Evolutionary conservation across 2,888 invertebrate species (phyloP).

Genomic region (Nineta flava): DNA sequence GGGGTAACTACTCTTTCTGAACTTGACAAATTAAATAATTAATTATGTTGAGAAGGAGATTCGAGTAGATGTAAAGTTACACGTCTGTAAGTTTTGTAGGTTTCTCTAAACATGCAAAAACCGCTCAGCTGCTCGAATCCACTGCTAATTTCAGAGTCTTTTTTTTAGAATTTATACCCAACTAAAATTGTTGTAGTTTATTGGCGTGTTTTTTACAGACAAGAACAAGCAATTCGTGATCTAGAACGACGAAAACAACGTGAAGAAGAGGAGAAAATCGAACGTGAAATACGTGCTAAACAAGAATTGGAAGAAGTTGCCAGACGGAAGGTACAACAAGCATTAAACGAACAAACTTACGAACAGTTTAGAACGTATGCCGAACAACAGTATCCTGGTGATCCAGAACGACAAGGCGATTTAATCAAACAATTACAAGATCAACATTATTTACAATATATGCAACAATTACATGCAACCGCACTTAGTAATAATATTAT

Average conservation of each 20-base stretch:
- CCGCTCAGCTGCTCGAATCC: too few relatives aligned
- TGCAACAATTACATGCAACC: constrained; percentile 70
- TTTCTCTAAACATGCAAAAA: too few relatives aligned
- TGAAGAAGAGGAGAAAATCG: constrained; percentile 39
- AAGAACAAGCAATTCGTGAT: constrained; percentile 25
- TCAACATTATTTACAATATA: constrained; percentile 97
- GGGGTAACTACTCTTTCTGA: too few relatives aligned
- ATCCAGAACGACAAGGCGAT: constrained; percentile 81
- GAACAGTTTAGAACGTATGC: constrained; percentile 80
- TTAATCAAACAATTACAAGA: constrained; percentile 91
- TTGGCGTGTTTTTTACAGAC: constrained; percentile 9
- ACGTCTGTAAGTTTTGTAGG: too few relatives aligned
- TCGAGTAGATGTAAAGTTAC: too few relatives aligned
- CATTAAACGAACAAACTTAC: constrained; percentile 88
- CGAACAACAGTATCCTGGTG: constrained; percentile 79
- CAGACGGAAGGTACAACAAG: constrained; percentile 82
- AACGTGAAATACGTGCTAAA: constrained; percentile 41
- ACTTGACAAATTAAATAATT: too few relatives aligned
- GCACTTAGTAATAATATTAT: constrained; percentile 6
- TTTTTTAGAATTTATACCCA: too few relatives aligned
- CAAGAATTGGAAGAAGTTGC: constrained; percentile 44
- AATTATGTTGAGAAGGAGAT: too few relatives aligned
- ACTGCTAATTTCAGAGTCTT: too few relatives aligned
- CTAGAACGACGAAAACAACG: constrained; percentile 35
- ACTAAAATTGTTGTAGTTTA: too few relatives aligned